Conservation (phyloP, 2,113 vertebrate species). For the Corythoichthys intestinalis region DNA sequence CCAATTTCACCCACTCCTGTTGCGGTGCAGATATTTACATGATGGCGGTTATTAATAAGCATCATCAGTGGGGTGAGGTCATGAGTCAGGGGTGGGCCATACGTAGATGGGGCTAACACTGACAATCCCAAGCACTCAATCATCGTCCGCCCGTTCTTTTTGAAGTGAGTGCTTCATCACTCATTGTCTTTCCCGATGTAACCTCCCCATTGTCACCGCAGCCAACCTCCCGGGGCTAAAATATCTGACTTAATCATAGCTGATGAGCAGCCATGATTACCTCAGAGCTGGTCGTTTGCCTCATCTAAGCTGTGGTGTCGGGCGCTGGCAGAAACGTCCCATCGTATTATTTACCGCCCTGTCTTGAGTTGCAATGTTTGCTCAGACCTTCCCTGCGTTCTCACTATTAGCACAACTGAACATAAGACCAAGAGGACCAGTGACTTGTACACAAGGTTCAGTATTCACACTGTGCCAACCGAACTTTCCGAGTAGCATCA, state of each 20-base stretch:
- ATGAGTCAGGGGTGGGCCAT: too few relatives aligned
- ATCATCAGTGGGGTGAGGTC: conserved; percentile 21
- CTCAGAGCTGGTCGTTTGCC: conserved; percentile 41
- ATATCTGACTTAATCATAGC: conserved; percentile 64
- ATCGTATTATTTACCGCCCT: conserved; percentile 22
- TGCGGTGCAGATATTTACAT: conserved; percentile 79
- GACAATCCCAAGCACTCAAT: conserved; percentile 53
- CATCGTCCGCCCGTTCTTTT: conserved; percentile 37
- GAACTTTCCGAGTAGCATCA: too few relatives aligned
- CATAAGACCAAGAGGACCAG: too few relatives aligned
- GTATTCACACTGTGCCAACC: too few relatives aligned
- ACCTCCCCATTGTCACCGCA: not conserved
- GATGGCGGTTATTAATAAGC: conserved; percentile 82
- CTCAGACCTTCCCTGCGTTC: not conserved
- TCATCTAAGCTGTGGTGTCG: conserved; percentile 27
- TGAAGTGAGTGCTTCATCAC: conserved; percentile 53
- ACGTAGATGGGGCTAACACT: conserved; percentile 55
- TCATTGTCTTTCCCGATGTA: conserved; percentile 19
- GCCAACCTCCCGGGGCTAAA: conserved; percentile 35
- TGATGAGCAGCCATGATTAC: conserved; percentile 59
- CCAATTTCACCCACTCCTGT: conserved; percentile 49
- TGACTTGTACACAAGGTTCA: too few relatives aligned
- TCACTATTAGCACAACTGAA: not conserved
- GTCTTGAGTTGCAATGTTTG: not conserved
- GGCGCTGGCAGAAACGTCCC: conserved; percentile 31